These are phyloP conservation scores for Acropora tenuis DNA, from an alignment of 64 coral and sea anemone species.

Conservation along the genomic window DNA sequence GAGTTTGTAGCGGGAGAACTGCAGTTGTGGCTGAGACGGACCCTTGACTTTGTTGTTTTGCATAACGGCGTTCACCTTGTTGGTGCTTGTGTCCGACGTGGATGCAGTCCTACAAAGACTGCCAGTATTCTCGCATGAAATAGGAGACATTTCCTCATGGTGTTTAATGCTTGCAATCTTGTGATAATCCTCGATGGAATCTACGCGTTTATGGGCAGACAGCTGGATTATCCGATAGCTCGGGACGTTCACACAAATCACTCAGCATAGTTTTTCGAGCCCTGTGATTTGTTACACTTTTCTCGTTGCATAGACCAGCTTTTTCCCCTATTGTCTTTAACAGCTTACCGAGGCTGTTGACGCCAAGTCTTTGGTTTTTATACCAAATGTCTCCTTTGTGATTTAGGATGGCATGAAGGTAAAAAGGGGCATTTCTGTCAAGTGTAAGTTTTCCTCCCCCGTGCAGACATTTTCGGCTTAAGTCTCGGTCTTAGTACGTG, in stretches of 20 bases:
- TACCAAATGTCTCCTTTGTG: constrained; percentile 45
- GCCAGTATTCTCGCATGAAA: too few species aligned
- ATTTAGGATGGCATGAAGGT: constrained; percentile 31
- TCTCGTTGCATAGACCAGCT: constrained; percentile 16
- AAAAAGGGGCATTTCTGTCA: constrained; percentile 56
- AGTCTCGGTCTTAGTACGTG: background rate
- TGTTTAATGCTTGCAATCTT: constrained; percentile 1
- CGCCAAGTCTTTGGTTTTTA: constrained; percentile 49
- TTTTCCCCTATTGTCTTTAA: constrained; percentile 43
- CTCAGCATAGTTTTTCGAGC: constrained; percentile 47
- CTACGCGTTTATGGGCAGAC: constrained; percentile 34
- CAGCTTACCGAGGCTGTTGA: constrained; percentile 57
- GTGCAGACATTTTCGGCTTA: background rate
- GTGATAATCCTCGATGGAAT: constrained; percentile 58
- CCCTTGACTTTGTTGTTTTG: too few species aligned
- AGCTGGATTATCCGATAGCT: constrained; percentile 28
- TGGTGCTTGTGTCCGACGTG: too few species aligned
- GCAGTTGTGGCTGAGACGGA: background rate
- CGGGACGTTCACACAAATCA: constrained; percentile 48
- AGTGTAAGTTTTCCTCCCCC: background rate
- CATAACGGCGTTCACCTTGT: too few species aligned
- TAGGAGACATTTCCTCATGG: constrained; percentile 30
- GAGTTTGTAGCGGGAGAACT: too few species aligned
- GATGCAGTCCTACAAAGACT: too few species aligned
- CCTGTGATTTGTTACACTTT: constrained; percentile 13